phyloP scores from a whole-genome alignment of 2,797 vertebrate genomes.

The Coregonus ussuriensis region DNA sequence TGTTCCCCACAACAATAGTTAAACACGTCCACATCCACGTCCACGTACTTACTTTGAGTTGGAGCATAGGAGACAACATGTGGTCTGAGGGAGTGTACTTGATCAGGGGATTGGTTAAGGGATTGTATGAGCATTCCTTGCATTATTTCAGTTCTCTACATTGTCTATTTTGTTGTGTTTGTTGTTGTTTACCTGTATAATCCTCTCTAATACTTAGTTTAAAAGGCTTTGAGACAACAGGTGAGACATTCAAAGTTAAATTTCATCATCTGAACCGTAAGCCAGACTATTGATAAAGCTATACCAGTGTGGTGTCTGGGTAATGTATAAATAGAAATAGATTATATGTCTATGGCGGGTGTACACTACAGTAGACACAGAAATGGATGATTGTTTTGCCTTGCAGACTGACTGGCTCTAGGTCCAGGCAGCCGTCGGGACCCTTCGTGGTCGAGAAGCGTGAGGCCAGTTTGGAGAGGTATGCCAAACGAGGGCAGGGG shows the following conservation, averaged over 20 bases:
- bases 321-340: not conserved
- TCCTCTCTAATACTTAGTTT: not conserved
- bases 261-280: not conserved
- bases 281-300: not conserved
- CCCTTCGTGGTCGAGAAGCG: slow-evolving; percentile 41
- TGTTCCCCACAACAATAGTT: too few relatives aligned
- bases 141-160: not conserved
- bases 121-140: too few relatives aligned
- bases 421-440: slow-evolving; percentile 30
- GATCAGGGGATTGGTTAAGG: not conserved
- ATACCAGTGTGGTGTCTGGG: not conserved
- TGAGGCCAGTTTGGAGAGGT: slow-evolving; percentile 39
- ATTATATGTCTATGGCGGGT: not conserved
- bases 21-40: too few relatives aligned
- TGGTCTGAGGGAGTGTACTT: not conserved
- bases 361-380: not conserved
- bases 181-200: not conserved
- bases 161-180: not conserved
- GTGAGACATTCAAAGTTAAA: not conserved
- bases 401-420: slow-evolving; percentile 41
- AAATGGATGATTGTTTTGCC: slow-evolving; percentile 38
- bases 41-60: too few relatives aligned
- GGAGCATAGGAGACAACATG: too few relatives aligned
- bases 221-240: not conserved
- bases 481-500: slow-evolving; percentile 60